Conservation (phyloP, 2,797 vertebrate genomes). For the Pteropus rufus region DNA sequence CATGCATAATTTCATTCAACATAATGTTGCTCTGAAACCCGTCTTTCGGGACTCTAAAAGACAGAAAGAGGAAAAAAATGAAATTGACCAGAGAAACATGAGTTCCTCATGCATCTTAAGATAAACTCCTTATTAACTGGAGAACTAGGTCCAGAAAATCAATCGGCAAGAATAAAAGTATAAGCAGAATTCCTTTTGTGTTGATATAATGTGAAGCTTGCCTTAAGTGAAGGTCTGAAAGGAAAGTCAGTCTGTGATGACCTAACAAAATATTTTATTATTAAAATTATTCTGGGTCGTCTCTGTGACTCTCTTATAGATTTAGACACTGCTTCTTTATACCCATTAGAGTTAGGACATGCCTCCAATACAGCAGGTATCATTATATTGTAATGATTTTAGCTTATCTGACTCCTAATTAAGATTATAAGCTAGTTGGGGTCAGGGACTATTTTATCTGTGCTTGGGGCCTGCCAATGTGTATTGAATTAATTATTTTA, state of each 20-base stretch:
- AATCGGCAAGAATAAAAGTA: slow-evolving; percentile 69
- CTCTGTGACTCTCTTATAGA: background rate
- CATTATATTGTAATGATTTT: background rate
- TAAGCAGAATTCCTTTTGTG: slow-evolving; percentile 71
- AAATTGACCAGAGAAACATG: background rate
- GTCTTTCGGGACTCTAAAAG: background rate
- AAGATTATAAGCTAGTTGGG: background rate
- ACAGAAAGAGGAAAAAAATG: slow-evolving; percentile 25
- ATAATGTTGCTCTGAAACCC: background rate
- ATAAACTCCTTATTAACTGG: background rate
- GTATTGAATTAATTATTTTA: background rate
- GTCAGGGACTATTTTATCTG: background rate
- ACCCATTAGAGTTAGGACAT: background rate
- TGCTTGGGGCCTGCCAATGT: background rate
- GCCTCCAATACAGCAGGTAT: background rate
- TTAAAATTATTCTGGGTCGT: background rate
- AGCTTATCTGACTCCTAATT: background rate
- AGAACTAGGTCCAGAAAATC: slow-evolving; percentile 65
- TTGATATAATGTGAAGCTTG: slow-evolving; percentile 64
- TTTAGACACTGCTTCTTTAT: background rate
- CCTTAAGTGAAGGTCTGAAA: slow-evolving; percentile 72
- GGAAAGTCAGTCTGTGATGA: slow-evolving; percentile 52
- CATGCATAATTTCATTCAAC: background rate
- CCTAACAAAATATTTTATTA: slow-evolving; percentile 1
- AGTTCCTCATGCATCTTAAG: background rate